A percentile compares a stretch with the other conserved stretches of the same genome.
phyloP scores from a whole-genome alignment of 23 tunicate genomes.

The Halocynthia roretzi region DNA sequence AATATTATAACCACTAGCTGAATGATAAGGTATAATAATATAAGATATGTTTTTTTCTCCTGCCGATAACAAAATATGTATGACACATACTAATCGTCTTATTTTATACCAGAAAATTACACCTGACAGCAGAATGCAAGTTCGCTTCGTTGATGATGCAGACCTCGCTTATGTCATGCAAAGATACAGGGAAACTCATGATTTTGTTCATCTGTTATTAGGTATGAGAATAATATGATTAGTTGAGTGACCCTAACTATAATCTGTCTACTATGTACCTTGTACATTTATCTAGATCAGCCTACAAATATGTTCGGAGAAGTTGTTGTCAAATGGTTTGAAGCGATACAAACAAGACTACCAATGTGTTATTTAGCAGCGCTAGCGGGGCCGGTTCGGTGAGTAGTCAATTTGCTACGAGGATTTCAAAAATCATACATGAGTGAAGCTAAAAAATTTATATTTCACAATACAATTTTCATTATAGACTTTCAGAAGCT shows the following conservation, averaged over 20 bases:
- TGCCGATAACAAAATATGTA: too few species aligned
- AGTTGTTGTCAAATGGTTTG: conserved; percentile 86
- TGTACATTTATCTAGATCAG: conserved; percentile 28
- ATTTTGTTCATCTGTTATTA: conserved; percentile 77
- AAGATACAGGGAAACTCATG: conserved; percentile 90
- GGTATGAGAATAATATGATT: conserved; percentile 16
- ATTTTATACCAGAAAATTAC: conserved; percentile 51
- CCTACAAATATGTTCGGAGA: conserved; percentile 85
- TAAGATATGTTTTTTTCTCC: too few species aligned
- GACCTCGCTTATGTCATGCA: conserved; percentile 80
- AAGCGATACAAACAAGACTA: conserved; percentile 79
- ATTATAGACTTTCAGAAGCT: conserved; percentile 13
- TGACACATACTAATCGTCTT: too few species aligned
- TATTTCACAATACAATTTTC: neutral
- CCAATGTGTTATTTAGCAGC: conserved; percentile 98
- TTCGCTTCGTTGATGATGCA: conserved; percentile 75
- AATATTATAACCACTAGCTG: neutral
- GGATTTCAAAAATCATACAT: neutral
- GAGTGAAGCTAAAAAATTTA: neutral
- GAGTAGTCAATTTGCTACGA: neutral
- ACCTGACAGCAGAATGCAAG: conserved; percentile 76
- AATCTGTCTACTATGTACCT: too few species aligned
- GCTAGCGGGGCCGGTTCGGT: conserved; percentile 66
- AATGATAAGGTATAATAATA: too few species aligned
- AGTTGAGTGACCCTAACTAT: too few species aligned